Percentiles rank a stretch among this genome's conserved stretches.
phyloP scores from a whole-genome alignment of 2,888 invertebrate genomes.

The Ommatoiulus sabulosus region DNA sequence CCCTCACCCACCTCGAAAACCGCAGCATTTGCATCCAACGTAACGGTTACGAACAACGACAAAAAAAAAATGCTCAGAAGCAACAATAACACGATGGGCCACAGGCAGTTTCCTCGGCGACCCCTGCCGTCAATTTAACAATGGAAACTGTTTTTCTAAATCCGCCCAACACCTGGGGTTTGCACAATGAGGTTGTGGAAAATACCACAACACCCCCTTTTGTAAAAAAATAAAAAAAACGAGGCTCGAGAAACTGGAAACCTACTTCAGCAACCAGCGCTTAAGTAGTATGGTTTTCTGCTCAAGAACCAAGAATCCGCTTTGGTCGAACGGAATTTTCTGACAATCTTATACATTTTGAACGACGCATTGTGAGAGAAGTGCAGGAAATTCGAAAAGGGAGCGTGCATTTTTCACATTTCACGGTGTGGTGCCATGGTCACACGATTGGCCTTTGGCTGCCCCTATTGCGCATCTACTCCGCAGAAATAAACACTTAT shows the following conservation, averaged over 20 bases:
- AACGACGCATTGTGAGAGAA: too few species aligned
- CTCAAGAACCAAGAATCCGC: too few species aligned
- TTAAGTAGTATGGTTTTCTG: too few species aligned
- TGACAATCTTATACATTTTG: too few species aligned
- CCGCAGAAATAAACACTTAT: too few species aligned
- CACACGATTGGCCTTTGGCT: too few species aligned
- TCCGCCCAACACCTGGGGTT: constrained; percentile 44
- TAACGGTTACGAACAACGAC: neutral
- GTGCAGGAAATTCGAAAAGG: too few species aligned
- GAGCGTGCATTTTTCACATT: too few species aligned
- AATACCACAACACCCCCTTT: constrained; percentile 42
- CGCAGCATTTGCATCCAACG: constrained; percentile 41
- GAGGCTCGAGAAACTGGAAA: neutral
- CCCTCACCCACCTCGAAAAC: constrained; percentile 14
- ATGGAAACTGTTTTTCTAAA: neutral
- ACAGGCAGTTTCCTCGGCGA: constrained; percentile 9
- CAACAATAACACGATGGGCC: constrained; percentile 41
- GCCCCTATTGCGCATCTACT: too few species aligned
- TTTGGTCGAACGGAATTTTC: too few species aligned
- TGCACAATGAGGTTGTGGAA: neutral
- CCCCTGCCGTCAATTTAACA: constrained; percentile 45
- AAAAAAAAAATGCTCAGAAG: constrained; percentile 25
- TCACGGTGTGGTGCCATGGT: too few species aligned
- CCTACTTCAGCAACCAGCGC: too few species aligned
- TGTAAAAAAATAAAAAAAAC: neutral